Evolutionary conservation across 1,140 invertebrate species (phyloP).

Genomic region (Drosophila mojavensis): DNA sequence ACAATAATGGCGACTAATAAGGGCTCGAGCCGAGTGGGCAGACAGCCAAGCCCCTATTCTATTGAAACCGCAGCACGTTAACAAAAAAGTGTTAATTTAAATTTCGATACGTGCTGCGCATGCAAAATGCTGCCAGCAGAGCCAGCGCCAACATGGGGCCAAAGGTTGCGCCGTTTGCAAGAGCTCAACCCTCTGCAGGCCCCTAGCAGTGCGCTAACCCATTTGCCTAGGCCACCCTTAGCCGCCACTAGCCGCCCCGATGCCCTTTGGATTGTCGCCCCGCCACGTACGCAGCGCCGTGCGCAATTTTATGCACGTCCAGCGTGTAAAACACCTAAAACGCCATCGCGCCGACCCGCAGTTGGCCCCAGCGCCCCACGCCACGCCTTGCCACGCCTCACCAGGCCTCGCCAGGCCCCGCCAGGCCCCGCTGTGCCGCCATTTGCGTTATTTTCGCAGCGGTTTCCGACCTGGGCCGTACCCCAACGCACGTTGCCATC

Average conservation of each 20-base stretch:
- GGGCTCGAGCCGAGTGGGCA: neutral
- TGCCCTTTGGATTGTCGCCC: constrained; percentile 17
- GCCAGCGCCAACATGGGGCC: constrained; percentile 10
- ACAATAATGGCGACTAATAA: constrained; percentile 2
- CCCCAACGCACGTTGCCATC: constrained; percentile 52
- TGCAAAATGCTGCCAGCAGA: constrained; percentile 35
- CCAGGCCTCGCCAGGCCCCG: neutral
- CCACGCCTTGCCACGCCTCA: neutral
- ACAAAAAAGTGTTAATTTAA: constrained; percentile 81
- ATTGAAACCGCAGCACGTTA: constrained; percentile 75
- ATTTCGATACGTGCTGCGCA: constrained; percentile 77
- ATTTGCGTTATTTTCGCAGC: constrained; percentile 43
- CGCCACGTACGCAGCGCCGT: constrained; percentile 59
- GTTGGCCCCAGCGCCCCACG: neutral
- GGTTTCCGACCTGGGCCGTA: constrained; percentile 28
- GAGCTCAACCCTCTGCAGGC: neutral
- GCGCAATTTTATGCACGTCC: constrained; percentile 81
- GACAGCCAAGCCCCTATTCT: constrained; percentile 12
- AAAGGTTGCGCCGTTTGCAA: constrained; percentile 18
- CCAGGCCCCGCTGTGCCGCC: constrained; percentile 1
- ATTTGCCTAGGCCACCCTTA: neutral
- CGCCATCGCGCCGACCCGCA: constrained; percentile 46
- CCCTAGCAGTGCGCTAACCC: neutral
- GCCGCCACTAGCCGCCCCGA: neutral
- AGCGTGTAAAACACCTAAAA: constrained; percentile 81